Evolutionary conservation across 1,140 invertebrate species (phyloP), one percentile per base, ranked within the genome.

Genomic region (Bombus impatiens): DNA sequence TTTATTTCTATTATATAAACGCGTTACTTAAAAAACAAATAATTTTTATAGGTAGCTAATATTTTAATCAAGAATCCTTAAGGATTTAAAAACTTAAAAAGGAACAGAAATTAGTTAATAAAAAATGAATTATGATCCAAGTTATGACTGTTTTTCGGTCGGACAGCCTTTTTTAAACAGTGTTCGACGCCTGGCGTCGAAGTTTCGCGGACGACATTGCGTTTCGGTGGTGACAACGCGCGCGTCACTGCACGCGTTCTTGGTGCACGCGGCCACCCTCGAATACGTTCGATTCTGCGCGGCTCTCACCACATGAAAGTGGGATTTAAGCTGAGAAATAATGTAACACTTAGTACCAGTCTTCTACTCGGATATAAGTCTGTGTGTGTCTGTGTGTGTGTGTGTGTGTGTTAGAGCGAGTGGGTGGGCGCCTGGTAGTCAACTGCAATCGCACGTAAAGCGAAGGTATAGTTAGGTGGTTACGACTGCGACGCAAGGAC

Each of bases 401-500:
- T 72, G 37, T 9, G 71, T 28, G 28, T 18, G 42, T 13, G 42
- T 71, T 18, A 22, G 37, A 3, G 1, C 12, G n/a, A 42, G 12
- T 25, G 37, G n/a, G 28, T 32, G 28, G 10, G 12, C 9, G 15
- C 40, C 15, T 18, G 40, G 13, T 13, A 32, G 59, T 15, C 40
- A 65, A 22, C 53, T 75, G 57, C 35, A 68, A 13, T 37, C 25
- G 35, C n/a, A 59, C 22, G 65, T 62, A 44, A 25, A 2, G 32
- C n/a, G 32, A 18, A 37, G 57, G 59, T 75, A 79, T 25, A 15
- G 68, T 32, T 37, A 32, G 59, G 67, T 44, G 47, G 37, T 87
- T 82, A 85, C 75, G 68, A 78, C 57, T 10, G 82, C 83, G 75
- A 87, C 44, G 71, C 91, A 91, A 92, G 92, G 92, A 90, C 92